Percentiles rank a stretch among this genome's conserved stretches.
Conservation (phyloP, 2,797 vertebrate genomes). For the Moxostoma hubbsi region DNA sequence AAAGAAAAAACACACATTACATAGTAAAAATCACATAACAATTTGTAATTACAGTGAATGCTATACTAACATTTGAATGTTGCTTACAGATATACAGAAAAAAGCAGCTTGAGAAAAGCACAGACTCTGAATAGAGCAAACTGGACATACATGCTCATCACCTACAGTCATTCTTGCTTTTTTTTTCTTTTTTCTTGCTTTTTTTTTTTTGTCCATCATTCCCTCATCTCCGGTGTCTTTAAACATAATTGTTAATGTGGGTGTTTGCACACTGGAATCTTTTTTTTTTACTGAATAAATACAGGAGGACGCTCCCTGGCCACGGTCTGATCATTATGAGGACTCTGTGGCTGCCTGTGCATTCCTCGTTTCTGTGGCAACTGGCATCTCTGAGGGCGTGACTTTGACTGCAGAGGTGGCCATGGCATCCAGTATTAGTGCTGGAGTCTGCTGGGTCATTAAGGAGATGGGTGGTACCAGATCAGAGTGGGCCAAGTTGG, state of each 20-base stretch:
- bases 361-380: constrained; percentile 73
- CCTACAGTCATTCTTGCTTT: background rate
- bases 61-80: constrained; percentile 21
- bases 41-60: constrained; percentile 56
- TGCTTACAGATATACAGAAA: constrained; percentile 39
- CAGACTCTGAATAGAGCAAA: constrained; percentile 28
- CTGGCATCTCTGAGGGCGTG: constrained; percentile 70
- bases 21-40: constrained; percentile 40
- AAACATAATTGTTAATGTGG: background rate
- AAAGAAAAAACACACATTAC: constrained; percentile 63
- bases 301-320: constrained; percentile 32
- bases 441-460: constrained; percentile 67
- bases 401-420: constrained; percentile 63
- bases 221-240: constrained; percentile 1
- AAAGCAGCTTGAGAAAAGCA: constrained; percentile 1
- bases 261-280: constrained; percentile 58
- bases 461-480: constrained; percentile 67
- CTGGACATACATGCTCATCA: background rate
- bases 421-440: constrained; percentile 66
- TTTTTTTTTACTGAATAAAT: constrained; percentile 77
- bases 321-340: constrained; percentile 75
- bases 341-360: constrained; percentile 71
- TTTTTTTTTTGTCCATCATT: background rate
- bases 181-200: too few species aligned
- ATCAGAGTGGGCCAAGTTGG: constrained; percentile 73